phyloP scores from a whole-genome alignment of 2,113 vertebrate genomes.

The Artemisiospiza belli region DNA sequence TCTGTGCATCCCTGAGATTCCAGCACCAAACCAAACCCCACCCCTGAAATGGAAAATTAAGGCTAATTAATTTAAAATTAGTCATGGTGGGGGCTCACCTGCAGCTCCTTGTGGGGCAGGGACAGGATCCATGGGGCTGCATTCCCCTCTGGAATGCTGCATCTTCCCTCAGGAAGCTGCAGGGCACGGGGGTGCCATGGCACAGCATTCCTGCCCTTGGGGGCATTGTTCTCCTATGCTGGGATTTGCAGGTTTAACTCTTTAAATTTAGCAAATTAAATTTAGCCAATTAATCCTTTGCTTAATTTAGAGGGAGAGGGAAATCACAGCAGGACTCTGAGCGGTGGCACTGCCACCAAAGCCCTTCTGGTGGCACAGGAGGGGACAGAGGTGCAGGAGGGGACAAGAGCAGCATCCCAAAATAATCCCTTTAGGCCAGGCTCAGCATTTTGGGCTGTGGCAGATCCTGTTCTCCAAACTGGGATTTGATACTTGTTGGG shows the following conservation, averaged over 20 bases:
- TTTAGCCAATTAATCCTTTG: conserved; percentile 20
- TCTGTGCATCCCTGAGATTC: neutral
- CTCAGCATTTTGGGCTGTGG: neutral
- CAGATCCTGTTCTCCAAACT: neutral
- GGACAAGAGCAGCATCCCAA: neutral
- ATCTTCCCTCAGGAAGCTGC: neutral
- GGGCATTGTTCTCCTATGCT: neutral
- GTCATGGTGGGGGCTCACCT: fast-evolving
- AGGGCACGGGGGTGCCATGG: neutral
- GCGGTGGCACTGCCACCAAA: neutral
- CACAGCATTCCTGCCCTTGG: neutral
- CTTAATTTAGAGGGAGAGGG: neutral
- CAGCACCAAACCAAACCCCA: neutral
- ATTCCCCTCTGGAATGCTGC: neutral
- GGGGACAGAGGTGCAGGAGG: neutral
- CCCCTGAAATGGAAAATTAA: fast-evolving
- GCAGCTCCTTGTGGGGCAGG: neutral
- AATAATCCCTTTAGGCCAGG: neutral
- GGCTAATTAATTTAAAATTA: fast-evolving
- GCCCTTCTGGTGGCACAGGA: neutral
- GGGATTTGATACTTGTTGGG: neutral
- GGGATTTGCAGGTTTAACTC: neutral
- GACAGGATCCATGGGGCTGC: fast-evolving
- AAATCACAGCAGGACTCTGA: neutral
- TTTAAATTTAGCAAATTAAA: neutral